phyloP scores from a whole-genome alignment of 2,888 invertebrate genomes.

The Xestia c-nigrum region DNA sequence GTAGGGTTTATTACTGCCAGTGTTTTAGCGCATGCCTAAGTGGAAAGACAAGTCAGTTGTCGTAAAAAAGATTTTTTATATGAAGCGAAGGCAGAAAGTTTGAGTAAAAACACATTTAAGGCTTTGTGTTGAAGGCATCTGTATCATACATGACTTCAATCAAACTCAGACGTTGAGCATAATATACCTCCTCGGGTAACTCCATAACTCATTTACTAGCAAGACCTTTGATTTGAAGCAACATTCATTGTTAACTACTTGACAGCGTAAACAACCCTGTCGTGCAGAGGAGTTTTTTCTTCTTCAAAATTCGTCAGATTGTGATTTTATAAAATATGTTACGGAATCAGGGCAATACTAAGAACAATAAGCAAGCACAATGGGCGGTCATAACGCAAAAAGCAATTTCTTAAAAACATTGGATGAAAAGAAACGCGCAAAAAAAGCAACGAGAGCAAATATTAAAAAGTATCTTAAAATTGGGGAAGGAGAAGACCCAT shows the following conservation, averaged over 20 bases:
- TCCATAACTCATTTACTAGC: not conserved
- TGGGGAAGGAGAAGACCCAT: not conserved
- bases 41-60: constrained; percentile 26
- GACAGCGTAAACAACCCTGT: not conserved
- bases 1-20: constrained; percentile 32
- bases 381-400: not conserved
- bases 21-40: constrained; percentile 40
- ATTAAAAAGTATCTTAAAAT: constrained; percentile 15
- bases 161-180: not conserved
- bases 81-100: constrained; percentile 27
- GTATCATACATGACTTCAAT: not conserved
- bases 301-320: not conserved
- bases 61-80: constrained; percentile 46
- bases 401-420: constrained; percentile 12
- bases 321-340: not conserved
- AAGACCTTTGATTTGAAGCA: not conserved
- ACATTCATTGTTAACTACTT: not conserved
- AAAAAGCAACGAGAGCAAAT: not conserved
- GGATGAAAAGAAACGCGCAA: not conserved
- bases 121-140: not conserved
- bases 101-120: not conserved
- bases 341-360: not conserved
- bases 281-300: not conserved
- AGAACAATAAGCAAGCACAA: not conserved
- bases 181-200: not conserved